A percentile compares a stretch with the other conserved stretches of the same genome.
These are phyloP conservation scores for Scaptomyza graminum DNA, from an alignment of 1,140 invertebrate genomes.

Conservation along the genomic window DNA sequence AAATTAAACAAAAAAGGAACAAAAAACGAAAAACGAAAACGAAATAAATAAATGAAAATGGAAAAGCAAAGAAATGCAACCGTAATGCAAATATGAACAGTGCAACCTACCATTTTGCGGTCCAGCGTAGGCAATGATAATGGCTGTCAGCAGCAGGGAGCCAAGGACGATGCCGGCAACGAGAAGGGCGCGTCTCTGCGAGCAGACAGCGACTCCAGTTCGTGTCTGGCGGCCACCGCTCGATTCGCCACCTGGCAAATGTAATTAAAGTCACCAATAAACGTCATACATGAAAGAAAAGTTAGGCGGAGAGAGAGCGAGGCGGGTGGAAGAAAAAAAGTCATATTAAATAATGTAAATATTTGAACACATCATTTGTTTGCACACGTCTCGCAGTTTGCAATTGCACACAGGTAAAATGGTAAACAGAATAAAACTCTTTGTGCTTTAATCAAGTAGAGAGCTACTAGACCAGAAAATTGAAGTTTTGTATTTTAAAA, in stretches of 20 bases:
- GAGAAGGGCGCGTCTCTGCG: conserved; percentile 91
- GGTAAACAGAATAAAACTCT: not conserved
- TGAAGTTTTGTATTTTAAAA: not conserved
- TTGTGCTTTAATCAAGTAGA: not conserved
- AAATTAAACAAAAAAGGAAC: conserved; percentile 47
- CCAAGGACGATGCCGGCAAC: conserved; percentile 91
- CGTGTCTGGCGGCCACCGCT: conserved; percentile 90
- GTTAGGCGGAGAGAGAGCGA: not conserved
- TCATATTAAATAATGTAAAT: conserved; percentile 51
- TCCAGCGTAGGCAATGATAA: conserved; percentile 95
- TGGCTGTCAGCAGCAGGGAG: conserved; percentile 91
- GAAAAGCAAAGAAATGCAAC: conserved; percentile 34
- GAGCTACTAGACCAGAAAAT: too few relatives aligned
- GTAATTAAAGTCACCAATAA: conserved; percentile 60
- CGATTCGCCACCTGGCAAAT: conserved; percentile 86
- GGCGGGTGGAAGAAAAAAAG: not conserved
- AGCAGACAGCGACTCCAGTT: conserved; percentile 93
- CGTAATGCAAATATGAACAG: conserved; percentile 63
- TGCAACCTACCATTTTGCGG: conserved; percentile 85
- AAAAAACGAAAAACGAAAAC: conserved; percentile 32
- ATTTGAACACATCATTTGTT: conserved; percentile 29
- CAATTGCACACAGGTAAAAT: not conserved
- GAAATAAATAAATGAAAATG: conserved; percentile 31
- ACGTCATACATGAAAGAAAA: too few relatives aligned
- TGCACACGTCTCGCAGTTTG: conserved; percentile 23